phyloP scores from a whole-genome alignment of 2,113 vertebrate species.

The Ibidorhyncha struthersii region DNA sequence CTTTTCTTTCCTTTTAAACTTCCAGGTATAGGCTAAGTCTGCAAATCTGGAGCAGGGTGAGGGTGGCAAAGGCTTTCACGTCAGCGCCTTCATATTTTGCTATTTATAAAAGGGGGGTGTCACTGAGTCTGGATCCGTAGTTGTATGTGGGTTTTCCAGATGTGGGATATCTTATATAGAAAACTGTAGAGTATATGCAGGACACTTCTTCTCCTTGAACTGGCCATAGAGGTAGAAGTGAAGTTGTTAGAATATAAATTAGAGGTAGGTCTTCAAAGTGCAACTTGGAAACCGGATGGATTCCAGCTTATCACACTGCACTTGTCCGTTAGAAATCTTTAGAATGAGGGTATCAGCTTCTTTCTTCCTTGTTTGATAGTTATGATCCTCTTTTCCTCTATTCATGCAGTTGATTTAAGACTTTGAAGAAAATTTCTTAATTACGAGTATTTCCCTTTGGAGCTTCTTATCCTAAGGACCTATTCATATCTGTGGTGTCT shows the following conservation, averaged over 20 bases:
- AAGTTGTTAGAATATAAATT: neutral
- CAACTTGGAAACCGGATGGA: neutral
- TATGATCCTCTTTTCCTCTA: neutral
- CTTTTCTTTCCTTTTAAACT: neutral
- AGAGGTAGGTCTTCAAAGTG: neutral
- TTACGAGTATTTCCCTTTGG: neutral
- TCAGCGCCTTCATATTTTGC: neutral
- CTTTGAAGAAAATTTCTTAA: neutral
- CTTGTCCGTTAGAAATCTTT: neutral
- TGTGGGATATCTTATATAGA: neutral
- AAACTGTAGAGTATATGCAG: neutral
- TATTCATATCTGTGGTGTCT: neutral
- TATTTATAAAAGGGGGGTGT: neutral
- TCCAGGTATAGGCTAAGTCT: neutral
- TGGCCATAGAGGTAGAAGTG: neutral
- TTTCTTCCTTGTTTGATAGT: neutral
- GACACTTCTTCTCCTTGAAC: neutral
- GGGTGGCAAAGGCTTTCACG: neutral
- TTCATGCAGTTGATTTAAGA: fast-evolving
- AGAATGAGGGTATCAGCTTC: neutral
- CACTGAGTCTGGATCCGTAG: neutral
- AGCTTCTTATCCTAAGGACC: neutral
- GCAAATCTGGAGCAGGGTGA: neutral
- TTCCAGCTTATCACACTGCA: neutral
- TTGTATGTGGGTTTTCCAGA: neutral